Conservation (phyloP, 2,113 vertebrate genomes). For the Heloderma charlesbogerti region DNA sequence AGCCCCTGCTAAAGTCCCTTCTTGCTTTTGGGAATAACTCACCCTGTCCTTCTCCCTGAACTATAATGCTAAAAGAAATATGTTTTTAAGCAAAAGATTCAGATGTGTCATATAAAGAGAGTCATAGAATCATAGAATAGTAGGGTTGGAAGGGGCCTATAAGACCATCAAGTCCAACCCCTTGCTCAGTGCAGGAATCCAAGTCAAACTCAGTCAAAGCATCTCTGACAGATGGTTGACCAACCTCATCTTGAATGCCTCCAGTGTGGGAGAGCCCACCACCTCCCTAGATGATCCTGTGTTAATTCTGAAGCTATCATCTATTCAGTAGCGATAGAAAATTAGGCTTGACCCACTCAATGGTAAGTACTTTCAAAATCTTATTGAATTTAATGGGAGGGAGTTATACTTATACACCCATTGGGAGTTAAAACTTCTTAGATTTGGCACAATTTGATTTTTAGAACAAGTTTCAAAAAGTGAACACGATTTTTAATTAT, state of each 20-base stretch:
- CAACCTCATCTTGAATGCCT: too few species aligned
- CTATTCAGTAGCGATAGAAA: background rate
- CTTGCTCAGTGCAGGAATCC: too few species aligned
- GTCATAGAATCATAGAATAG: too few species aligned
- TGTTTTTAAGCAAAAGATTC: background rate
- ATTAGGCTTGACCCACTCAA: background rate
- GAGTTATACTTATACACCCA: background rate
- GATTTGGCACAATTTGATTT: background rate
- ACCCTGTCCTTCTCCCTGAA: background rate
- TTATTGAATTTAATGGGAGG: too few species aligned
- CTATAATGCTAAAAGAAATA: background rate
- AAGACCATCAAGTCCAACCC: too few species aligned
- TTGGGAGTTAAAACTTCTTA: background rate
- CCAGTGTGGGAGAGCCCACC: too few species aligned
- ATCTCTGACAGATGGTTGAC: too few species aligned
- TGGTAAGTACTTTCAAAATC: too few species aligned
- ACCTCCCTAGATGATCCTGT: background rate
- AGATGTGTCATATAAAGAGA: background rate
- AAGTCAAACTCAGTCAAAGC: too few species aligned
- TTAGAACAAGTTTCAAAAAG: background rate
- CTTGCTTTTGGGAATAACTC: background rate
- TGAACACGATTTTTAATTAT: background rate
- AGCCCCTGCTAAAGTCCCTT: background rate
- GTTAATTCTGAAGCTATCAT: background rate
- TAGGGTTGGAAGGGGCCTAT: too few species aligned